phyloP scores from a whole-genome alignment of 2,113 vertebrate genomes.

The Entelurus aequoreus region DNA sequence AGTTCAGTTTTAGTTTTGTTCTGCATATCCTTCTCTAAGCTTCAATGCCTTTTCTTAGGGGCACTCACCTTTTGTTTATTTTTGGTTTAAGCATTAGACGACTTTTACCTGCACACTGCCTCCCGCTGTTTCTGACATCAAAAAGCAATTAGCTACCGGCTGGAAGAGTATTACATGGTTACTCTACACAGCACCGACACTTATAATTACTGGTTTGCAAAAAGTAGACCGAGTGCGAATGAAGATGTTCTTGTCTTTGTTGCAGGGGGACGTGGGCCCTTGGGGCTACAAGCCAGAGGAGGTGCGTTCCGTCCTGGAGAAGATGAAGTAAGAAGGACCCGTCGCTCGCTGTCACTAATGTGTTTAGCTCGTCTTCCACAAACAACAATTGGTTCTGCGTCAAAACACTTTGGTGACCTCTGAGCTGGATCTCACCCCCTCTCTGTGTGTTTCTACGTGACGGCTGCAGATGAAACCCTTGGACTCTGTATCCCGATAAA shows the following conservation, averaged over 20 bases:
- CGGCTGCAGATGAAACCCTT: slow-evolving; percentile 58
- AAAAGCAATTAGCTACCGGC: too few relatives aligned
- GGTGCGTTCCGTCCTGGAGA: slow-evolving; percentile 79
- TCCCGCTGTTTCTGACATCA: too few relatives aligned
- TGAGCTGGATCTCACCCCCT: slow-evolving; percentile 6
- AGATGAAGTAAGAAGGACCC: slow-evolving; percentile 54
- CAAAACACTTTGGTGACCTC: neutral
- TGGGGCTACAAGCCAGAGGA: slow-evolving; percentile 81
- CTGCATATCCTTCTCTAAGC: too few relatives aligned
- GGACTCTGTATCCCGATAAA: slow-evolving; percentile 59
- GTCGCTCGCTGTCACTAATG: neutral
- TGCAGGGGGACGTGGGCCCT: slow-evolving; percentile 80
- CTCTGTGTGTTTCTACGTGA: slow-evolving; percentile 51
- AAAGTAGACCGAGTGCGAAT: too few relatives aligned
- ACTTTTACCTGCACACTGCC: too few relatives aligned
- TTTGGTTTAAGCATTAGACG: too few relatives aligned
- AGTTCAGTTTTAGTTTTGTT: too few relatives aligned
- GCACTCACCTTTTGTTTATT: too few relatives aligned
- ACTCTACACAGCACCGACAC: too few relatives aligned
- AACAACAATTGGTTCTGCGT: neutral
- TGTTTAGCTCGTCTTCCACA: neutral
- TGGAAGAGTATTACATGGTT: too few relatives aligned
- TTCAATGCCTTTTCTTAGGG: too few relatives aligned
- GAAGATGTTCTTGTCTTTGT: neutral
- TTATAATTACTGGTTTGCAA: too few relatives aligned